A percentile compares a stretch with the other conserved stretches of the same genome.
phyloP scores from a whole-genome alignment of 2,797 vertebrate species.

The Eutrigla gurnardus region DNA sequence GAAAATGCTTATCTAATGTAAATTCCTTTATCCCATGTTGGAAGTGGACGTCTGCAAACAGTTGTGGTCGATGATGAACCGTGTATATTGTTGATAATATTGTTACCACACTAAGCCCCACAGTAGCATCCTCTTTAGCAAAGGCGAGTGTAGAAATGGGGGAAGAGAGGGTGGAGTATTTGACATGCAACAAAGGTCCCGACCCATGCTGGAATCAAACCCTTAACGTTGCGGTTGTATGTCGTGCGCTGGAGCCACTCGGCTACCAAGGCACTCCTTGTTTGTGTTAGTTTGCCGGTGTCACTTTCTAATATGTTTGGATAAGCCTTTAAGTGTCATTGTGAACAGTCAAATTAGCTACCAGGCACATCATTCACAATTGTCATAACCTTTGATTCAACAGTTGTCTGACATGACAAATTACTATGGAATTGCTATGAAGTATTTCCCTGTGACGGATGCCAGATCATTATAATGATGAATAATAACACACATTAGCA shows the following conservation, averaged over 20 bases:
- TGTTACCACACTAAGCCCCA: neutral
- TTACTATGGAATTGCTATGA: conserved; percentile 1
- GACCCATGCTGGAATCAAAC: neutral
- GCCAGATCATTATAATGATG: conserved; percentile 20
- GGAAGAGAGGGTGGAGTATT: neutral
- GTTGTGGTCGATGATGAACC: neutral
- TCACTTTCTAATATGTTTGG: conserved; percentile 3
- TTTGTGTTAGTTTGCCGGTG: neutral
- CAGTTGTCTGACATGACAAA: conserved; percentile 1
- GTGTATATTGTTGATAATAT: neutral
- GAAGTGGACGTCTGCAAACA: neutral
- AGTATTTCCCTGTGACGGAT: neutral
- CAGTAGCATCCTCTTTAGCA: neutral
- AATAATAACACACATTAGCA: conserved; percentile 11
- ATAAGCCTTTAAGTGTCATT: neutral
- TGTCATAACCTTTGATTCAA: neutral
- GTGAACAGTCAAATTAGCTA: conserved; percentile 7
- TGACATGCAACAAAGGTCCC: neutral
- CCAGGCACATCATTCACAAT: neutral
- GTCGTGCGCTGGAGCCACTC: neutral
- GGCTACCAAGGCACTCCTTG: neutral
- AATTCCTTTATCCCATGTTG: neutral
- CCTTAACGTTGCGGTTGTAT: neutral
- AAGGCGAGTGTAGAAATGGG: neutral
- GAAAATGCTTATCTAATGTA: neutral